Evolutionary conservation across 2,113 vertebrate genomes (phyloP).

Genomic region (Bujurquina vittata): DNA sequence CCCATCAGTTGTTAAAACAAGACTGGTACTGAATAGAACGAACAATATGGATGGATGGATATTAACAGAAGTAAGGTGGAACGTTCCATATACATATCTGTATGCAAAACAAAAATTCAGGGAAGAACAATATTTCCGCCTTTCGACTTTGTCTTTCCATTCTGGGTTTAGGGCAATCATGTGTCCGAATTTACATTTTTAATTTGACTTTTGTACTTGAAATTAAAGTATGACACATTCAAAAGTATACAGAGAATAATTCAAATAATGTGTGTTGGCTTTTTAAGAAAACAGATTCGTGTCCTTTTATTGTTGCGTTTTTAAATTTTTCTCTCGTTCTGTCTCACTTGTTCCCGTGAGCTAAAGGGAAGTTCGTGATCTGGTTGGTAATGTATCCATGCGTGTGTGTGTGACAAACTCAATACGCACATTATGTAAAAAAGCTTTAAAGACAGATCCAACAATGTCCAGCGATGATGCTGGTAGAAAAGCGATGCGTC

Average conservation of each 20-base stretch:
- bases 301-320: not conserved
- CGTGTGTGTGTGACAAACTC: not conserved
- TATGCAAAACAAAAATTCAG: slow-evolving; percentile 14
- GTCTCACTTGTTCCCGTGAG: not conserved
- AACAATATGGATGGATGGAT: not conserved
- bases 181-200: not conserved
- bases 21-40: not conserved
- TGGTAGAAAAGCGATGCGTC: not conserved
- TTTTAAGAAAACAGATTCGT: not conserved
- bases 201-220: not conserved
- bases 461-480: not conserved
- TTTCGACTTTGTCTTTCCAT: not conserved
- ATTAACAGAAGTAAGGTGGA: not conserved
- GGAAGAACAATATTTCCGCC: slow-evolving; percentile 49
- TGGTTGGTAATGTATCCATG: too few relatives aligned
- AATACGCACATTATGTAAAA: not conserved
- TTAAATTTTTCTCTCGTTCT: not conserved
- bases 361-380: not conserved
- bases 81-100: not conserved
- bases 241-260: not conserved
- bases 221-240: not conserved
- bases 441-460: not conserved
- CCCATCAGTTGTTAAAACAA: not conserved
- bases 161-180: not conserved
- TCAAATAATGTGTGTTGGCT: too few relatives aligned